These are phyloP conservation scores for Brachionus koreanus DNA, from an alignment of 1,140 invertebrate species.

Conservation along the genomic window DNA sequence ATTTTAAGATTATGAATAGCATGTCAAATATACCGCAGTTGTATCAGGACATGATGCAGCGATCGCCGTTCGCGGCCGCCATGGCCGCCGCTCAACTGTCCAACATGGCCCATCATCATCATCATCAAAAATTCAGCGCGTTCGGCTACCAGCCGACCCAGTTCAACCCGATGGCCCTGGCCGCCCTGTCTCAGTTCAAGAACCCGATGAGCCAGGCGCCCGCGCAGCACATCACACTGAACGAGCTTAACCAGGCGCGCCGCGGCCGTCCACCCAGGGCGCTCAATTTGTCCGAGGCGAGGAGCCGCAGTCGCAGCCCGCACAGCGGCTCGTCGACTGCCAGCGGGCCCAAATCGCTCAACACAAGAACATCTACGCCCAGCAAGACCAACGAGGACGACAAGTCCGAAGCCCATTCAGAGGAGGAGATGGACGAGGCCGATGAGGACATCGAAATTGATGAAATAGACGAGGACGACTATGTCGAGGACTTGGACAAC, in stretches of 20 bases:
- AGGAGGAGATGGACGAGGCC: not conserved
- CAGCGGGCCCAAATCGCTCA: not conserved
- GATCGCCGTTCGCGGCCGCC: conserved; percentile 30
- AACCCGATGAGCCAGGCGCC: not conserved
- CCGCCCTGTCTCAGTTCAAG: not conserved
- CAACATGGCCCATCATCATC: not conserved
- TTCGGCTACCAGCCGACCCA: not conserved
- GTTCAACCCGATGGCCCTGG: not conserved
- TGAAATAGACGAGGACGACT: conserved; percentile 11
- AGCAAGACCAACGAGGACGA: conserved; percentile 4
- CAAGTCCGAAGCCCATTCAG: not conserved
- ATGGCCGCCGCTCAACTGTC: conserved; percentile 20
- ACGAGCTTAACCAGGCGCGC: not conserved
- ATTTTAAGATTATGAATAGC: conserved; percentile 21
- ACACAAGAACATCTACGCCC: conserved; percentile 12
- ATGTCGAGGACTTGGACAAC: not conserved
- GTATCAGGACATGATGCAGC: conserved; percentile 43
- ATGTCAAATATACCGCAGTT: conserved; percentile 39
- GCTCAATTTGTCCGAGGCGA: not conserved
- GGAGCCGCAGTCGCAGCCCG: conserved; percentile 6
- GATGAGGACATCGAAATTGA: conserved; percentile 29
- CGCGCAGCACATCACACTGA: not conserved
- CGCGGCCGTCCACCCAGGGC: not conserved
- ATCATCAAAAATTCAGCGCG: not conserved
- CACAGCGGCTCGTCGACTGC: not conserved